A percentile compares a stretch with the other conserved stretches of the same genome.
Conservation (phyloP, 2,888 invertebrate genomes). For the Pteria penguin region DNA sequence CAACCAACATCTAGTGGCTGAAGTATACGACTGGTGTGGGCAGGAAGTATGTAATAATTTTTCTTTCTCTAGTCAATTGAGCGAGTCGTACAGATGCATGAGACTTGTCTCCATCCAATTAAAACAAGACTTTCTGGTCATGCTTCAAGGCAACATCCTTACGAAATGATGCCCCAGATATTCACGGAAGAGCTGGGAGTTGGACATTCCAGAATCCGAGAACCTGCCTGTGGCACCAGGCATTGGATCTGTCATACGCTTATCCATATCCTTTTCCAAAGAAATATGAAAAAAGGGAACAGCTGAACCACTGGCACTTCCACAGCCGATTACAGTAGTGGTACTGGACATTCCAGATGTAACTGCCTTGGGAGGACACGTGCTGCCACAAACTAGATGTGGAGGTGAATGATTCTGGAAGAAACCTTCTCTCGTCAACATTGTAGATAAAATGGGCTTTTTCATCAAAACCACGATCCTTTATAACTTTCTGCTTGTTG, state of each 20-base stretch:
- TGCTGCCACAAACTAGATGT: constrained; percentile 21
- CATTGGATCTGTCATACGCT: constrained; percentile 34
- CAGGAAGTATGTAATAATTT: constrained; percentile 48
- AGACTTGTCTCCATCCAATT: constrained; percentile 45
- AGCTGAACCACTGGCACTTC: constrained; percentile 19
- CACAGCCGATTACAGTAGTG: constrained; percentile 25
- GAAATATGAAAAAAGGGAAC: constrained; percentile 29
- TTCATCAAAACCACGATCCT: constrained; percentile 28
- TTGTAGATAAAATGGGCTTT: constrained; percentile 28
- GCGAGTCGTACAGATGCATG: constrained; percentile 36
- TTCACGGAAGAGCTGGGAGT: constrained; percentile 30
- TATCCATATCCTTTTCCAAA: constrained; percentile 20
- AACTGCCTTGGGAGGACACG: constrained; percentile 26
- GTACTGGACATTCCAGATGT: constrained; percentile 32
- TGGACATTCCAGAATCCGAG: constrained; percentile 39
- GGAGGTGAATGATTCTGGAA: constrained; percentile 32
- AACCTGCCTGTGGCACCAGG: constrained; percentile 37
- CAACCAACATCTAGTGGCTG: constrained; percentile 45
- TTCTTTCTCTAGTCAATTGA: constrained; percentile 34
- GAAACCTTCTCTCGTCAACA: constrained; percentile 40
- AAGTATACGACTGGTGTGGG: constrained; percentile 37
- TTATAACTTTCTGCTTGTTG: constrained; percentile 24
- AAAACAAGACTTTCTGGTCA: constrained; percentile 3
- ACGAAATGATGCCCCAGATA: constrained; percentile 29
- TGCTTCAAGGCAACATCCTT: not conserved